These are phyloP conservation scores for Nowickia ferox DNA, from an alignment of 2,888 invertebrate species.

Conservation along the genomic window DNA sequence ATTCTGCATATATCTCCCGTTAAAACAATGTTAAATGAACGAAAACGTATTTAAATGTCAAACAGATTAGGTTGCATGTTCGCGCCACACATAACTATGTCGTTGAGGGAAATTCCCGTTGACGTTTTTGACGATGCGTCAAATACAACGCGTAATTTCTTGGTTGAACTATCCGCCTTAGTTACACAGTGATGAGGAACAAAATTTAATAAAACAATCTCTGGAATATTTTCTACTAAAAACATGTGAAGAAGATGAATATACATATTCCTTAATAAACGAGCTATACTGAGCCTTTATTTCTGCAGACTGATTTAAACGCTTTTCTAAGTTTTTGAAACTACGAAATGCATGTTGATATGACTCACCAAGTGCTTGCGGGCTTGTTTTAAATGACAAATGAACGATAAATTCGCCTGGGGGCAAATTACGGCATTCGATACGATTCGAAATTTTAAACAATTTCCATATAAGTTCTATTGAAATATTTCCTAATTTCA, in stretches of 20 bases:
- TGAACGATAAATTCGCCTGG: slow-evolving; percentile 59
- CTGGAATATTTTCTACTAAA: background rate
- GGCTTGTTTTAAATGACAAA: slow-evolving; percentile 53
- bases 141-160: too few relatives aligned
- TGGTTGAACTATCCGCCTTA: slow-evolving; percentile 24
- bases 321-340: slow-evolving; percentile 50
- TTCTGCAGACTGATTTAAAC: slow-evolving; percentile 9
- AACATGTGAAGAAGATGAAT: slow-evolving; percentile 44
- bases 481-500: too few relatives aligned
- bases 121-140: background rate
- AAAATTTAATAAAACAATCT: slow-evolving; percentile 12
- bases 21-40: slow-evolving; percentile 1
- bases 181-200: slow-evolving; percentile 54
- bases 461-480: too few relatives aligned
- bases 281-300: background rate
- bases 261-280: slow-evolving; percentile 59
- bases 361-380: slow-evolving; percentile 47
- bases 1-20: slow-evolving; percentile 32
- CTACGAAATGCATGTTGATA: slow-evolving; percentile 45
- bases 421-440: too few relatives aligned
- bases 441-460: too few relatives aligned
- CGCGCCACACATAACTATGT: background rate
- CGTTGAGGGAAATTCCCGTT: background rate
- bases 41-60: slow-evolving; percentile 14
- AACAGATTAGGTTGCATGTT: slow-evolving; percentile 12